These are phyloP conservation scores for honey bee (Apis mellifera) DNA, from an alignment of 1,140 invertebrate species.

Conservation along the genomic window DNA sequence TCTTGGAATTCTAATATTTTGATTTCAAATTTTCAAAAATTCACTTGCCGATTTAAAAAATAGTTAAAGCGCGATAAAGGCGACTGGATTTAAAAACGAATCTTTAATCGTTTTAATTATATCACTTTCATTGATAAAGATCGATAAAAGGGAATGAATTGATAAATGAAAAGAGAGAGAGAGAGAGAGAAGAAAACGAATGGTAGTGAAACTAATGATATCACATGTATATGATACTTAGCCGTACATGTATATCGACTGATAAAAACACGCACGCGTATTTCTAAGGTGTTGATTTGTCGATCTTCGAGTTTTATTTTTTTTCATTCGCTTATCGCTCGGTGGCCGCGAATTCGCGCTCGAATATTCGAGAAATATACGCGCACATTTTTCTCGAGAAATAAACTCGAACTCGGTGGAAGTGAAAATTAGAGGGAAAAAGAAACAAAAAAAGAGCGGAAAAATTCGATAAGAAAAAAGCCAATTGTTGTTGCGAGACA, in stretches of 20 bases:
- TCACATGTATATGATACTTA: no score
- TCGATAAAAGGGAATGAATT: not conserved
- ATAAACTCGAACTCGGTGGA: not conserved
- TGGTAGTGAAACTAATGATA: not conserved
- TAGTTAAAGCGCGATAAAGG: not conserved
- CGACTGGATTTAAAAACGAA: not conserved
- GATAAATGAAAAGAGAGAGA: not conserved
- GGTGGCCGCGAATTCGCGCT: not conserved
- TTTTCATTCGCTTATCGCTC: slow-evolving; percentile 16
- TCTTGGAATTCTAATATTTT: not conserved
- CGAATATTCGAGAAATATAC: not conserved
- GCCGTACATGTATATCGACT: not conserved
- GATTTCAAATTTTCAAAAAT: not conserved
- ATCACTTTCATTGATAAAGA: not conserved
- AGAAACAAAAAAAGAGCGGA: no score
- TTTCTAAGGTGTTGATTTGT: slow-evolving; percentile 17
- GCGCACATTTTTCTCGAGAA: not conserved
- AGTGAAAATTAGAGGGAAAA: not conserved
- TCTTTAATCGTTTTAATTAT: no score
- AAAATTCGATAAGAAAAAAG: not conserved
- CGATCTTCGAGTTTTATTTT: slow-evolving; percentile 13
- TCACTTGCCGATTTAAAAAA: not conserved
- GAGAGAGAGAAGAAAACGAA: not conserved
- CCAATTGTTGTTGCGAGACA: not conserved
- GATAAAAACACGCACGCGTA: slow-evolving; percentile 42